Evolutionary conservation across 2,888 invertebrate species (phyloP).

Genomic region (Polia nebulosa): DNA sequence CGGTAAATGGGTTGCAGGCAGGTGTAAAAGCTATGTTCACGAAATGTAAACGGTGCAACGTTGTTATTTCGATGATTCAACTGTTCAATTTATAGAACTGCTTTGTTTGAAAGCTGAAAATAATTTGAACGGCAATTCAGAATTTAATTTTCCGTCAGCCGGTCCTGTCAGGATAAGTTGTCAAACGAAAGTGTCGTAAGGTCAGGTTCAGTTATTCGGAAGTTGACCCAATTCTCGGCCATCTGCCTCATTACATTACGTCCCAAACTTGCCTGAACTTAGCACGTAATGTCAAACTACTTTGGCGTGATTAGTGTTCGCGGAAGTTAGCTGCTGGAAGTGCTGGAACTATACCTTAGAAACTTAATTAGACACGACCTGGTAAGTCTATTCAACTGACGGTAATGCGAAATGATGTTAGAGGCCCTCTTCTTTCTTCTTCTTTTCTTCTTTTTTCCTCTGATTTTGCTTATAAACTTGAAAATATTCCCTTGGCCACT

Average conservation of each 20-base stretch:
- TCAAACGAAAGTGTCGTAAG: constrained; percentile 22
- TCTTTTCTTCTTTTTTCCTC: too few species aligned
- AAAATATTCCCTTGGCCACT: constrained; percentile 1
- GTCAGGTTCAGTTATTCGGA: constrained; percentile 14
- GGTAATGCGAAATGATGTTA: constrained; percentile 13
- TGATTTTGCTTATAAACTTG: not conserved
- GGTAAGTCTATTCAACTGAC: constrained; percentile 13
- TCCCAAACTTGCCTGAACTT: constrained; percentile 29
- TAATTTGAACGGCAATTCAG: not conserved
- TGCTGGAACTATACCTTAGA: constrained; percentile 35
- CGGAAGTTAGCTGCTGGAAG: constrained; percentile 39
- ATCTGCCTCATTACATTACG: constrained; percentile 26
- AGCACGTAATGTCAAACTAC: constrained; percentile 33
- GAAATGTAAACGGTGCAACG: constrained; percentile 4
- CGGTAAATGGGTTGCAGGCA: not conserved
- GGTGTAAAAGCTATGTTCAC: constrained; percentile 23
- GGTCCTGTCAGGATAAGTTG: not conserved
- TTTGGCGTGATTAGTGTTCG: constrained; percentile 46
- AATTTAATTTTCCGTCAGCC: not conserved
- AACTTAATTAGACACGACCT: constrained; percentile 33
- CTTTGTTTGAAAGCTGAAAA: constrained; percentile 14
- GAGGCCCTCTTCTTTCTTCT: too few species aligned
- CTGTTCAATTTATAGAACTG: constrained; percentile 1
- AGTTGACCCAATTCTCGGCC: constrained; percentile 13
- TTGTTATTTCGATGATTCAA: constrained; percentile 8